Conservation (phyloP, 2,113 vertebrate genomes). For the Zingel zingel region DNA sequence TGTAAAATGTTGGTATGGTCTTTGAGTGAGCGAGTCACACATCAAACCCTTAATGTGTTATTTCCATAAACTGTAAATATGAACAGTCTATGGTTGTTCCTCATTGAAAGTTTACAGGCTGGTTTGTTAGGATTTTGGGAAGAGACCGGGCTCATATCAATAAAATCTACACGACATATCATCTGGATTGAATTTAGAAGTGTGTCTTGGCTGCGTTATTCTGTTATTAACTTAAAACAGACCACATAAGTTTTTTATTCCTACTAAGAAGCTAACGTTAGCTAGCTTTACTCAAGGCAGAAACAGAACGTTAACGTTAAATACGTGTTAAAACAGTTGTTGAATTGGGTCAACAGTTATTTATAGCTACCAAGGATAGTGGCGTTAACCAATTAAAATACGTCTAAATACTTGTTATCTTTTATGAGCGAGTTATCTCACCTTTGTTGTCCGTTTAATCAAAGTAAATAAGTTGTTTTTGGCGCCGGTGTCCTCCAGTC, state of each 20-base stretch:
- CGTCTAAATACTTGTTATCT: neutral
- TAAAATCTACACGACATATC: neutral
- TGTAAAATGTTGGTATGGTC: neutral
- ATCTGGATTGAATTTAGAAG: no score
- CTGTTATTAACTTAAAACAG: neutral
- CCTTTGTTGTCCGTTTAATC: neutral
- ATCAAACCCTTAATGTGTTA: neutral
- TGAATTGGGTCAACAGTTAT: neutral
- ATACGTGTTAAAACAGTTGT: neutral
- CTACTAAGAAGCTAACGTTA: neutral
- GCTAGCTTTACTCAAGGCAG: neutral
- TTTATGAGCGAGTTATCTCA: neutral
- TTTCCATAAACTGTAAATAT: no score
- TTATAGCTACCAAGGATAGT: no score
- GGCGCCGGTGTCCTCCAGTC: neutral
- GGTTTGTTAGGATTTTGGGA: neutral
- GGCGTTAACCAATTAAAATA: neutral
- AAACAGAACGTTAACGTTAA: neutral
- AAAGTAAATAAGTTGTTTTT: conserved; percentile 9
- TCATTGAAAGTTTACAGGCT: neutral
- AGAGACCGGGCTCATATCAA: no score
- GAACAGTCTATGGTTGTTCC: no score
- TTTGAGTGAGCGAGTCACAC: neutral
- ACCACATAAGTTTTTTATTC: neutral
- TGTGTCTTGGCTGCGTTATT: neutral